Evolutionary conservation across 2,797 vertebrate genomes (phyloP).

Genomic region (Lycodopsis pacificus): DNA sequence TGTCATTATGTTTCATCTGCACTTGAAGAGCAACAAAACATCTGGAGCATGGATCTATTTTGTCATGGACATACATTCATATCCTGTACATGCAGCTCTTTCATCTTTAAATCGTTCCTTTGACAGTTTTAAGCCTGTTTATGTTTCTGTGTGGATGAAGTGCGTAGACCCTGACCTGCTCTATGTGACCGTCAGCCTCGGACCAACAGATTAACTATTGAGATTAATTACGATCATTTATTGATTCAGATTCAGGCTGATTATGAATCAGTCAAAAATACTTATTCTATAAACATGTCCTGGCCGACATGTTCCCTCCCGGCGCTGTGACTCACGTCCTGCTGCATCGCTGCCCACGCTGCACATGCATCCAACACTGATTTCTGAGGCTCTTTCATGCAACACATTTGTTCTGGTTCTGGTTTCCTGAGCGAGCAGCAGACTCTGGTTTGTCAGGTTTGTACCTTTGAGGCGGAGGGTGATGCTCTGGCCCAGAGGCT

Average conservation of each 20-base stretch:
- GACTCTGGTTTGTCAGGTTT: slow-evolving; percentile 3
- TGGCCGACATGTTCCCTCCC: slow-evolving; percentile 7
- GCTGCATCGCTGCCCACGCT: slow-evolving; percentile 25
- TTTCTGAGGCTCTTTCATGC: slow-evolving; percentile 48
- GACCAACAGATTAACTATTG: no score
- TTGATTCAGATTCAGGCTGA: background rate
- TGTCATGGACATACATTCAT: no score
- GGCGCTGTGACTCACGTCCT: slow-evolving; percentile 31
- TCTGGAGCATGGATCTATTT: no score
- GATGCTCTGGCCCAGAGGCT: slow-evolving; percentile 87
- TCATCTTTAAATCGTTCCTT: background rate
- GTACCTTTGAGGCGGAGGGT: slow-evolving; percentile 85
- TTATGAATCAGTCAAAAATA: slow-evolving; percentile 10
- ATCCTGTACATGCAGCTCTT: background rate
- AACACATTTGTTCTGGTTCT: slow-evolving; percentile 35
- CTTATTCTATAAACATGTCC: background rate
- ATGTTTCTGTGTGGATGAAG: no score
- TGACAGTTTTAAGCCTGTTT: no score
- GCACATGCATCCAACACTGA: slow-evolving; percentile 31
- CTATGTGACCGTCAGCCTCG: no score
- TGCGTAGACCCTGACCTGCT: background rate
- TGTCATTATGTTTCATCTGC: no score
- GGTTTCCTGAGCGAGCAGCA: background rate
- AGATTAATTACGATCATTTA: background rate
- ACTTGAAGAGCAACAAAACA: no score